Conservation (phyloP, 1,140 invertebrate species). For the Melanaphis sacchari region DNA sequence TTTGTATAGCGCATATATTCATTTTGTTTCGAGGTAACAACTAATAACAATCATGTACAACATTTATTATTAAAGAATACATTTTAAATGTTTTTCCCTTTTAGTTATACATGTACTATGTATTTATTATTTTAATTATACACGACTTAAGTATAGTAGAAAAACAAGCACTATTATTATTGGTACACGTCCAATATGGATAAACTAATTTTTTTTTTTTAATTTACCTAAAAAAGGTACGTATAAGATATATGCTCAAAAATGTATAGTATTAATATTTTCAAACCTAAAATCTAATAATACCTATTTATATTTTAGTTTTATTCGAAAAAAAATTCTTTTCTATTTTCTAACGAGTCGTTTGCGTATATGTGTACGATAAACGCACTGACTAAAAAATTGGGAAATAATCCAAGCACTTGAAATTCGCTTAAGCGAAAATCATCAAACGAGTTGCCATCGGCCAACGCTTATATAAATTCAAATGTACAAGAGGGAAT, state of each 20-base stretch:
- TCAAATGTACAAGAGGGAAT: background rate
- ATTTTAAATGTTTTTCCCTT: background rate
- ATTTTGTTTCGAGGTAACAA: background rate
- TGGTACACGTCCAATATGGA: background rate
- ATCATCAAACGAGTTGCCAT: background rate
- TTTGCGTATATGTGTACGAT: background rate
- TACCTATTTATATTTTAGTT: background rate
- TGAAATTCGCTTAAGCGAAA: background rate
- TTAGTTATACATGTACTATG: background rate
- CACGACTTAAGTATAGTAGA: background rate
- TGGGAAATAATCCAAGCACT: background rate
- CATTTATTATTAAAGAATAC: background rate
- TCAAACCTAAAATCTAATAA: background rate
- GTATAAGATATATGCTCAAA: no score
- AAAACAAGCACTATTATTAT: background rate
- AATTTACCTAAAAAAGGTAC: no score
- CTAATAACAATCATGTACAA: background rate
- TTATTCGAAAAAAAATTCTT: background rate
- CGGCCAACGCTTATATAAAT: background rate
- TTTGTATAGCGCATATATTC: background rate
- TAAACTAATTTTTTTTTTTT: background rate
- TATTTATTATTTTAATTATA: conserved; percentile 26
- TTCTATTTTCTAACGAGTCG: background rate
- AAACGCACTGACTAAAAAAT: background rate
- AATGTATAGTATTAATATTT: background rate